Conservation (phyloP, 2,888 invertebrate genomes). For the Drosophila austrosaltans region DNA sequence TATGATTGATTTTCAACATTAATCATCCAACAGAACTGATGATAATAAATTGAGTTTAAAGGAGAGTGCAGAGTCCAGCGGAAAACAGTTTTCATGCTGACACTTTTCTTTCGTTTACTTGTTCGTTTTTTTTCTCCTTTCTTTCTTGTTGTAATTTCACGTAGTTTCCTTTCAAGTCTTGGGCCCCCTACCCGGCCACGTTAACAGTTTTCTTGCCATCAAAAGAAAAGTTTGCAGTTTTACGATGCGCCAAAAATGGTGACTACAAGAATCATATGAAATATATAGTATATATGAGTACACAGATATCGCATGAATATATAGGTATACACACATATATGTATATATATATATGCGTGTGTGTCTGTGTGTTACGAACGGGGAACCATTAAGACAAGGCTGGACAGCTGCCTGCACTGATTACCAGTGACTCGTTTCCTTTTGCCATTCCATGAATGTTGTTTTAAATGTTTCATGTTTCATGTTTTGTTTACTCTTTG, state of each 20-base stretch:
- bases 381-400: constrained; percentile 17
- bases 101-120: constrained; percentile 11
- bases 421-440: constrained; percentile 14
- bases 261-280: constrained; percentile 5
- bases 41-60: constrained; percentile 7
- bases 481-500: constrained; percentile 31
- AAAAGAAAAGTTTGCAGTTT: constrained; percentile 17
- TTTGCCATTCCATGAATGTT: constrained; percentile 22
- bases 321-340: background rate
- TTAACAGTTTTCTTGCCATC: constrained; percentile 10
- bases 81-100: constrained; percentile 16
- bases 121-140: background rate
- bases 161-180: constrained; percentile 13
- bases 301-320: constrained; percentile 14
- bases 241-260: constrained; percentile 11
- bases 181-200: background rate
- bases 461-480: constrained; percentile 39
- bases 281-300: background rate
- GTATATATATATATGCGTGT: background rate
- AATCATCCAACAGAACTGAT: constrained; percentile 13
- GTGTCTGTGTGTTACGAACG: background rate
- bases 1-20: constrained; percentile 19
- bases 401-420: constrained; percentile 13
- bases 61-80: background rate
- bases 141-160: background rate